phyloP scores from a whole-genome alignment of 1,140 invertebrate genomes.

The Thalassaphorura encarpata region DNA sequence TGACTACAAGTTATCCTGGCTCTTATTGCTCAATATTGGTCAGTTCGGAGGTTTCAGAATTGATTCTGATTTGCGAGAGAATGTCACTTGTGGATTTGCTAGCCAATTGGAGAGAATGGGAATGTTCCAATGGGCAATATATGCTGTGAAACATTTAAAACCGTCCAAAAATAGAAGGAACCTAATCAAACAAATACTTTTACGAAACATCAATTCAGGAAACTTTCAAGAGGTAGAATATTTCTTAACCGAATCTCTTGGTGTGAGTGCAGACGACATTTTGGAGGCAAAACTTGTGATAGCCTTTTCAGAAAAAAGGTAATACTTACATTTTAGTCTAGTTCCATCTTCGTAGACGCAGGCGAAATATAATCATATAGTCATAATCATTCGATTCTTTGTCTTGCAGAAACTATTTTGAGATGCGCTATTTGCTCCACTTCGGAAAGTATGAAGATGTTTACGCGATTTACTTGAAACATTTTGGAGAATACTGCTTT shows the following conservation, averaged over 20 bases:
- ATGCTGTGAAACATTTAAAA: constrained; percentile 9
- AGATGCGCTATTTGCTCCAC: too few species aligned
- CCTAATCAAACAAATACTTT: constrained; percentile 11
- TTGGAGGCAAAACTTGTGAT: neutral
- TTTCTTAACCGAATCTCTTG: neutral
- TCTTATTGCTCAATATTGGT: constrained; percentile 18
- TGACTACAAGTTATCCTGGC: constrained; percentile 27
- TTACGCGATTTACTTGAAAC: too few species aligned
- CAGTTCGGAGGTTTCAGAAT: constrained; percentile 9
- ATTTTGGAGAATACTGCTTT: too few species aligned
- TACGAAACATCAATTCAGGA: constrained; percentile 4
- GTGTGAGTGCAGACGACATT: neutral
- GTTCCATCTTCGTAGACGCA: too few species aligned
- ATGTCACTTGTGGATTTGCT: constrained; percentile 13
- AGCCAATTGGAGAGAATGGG: constrained; percentile 17
- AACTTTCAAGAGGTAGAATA: neutral
- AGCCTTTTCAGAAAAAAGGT: neutral
- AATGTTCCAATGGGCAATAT: constrained; percentile 22
- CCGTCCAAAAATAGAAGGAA: neutral
- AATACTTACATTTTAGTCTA: too few species aligned
- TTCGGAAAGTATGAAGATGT: too few species aligned
- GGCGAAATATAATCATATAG: too few species aligned
- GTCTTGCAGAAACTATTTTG: too few species aligned
- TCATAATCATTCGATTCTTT: too few species aligned
- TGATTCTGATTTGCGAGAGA: neutral